Percentiles rank a stretch among this genome's conserved stretches.
Conservation (phyloP, 2,113 vertebrate species). For the Dicentrarchus labrax region DNA sequence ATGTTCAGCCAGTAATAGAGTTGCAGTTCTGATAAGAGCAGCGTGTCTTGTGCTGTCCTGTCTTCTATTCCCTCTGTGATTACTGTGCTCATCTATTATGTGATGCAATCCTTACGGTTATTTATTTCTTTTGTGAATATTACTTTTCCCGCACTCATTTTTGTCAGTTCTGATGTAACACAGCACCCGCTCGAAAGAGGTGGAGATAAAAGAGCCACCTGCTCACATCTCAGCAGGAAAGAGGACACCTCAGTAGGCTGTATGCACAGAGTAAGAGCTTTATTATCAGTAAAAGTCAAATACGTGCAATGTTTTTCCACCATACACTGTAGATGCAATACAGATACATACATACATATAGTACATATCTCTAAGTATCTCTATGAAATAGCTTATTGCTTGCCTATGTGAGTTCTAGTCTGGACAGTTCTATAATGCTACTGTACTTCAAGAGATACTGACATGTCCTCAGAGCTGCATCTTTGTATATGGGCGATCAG, state of each 20-base stretch:
- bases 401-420: background rate
- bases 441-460: slow-evolving; percentile 24
- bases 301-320: slow-evolving; percentile 7
- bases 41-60: background rate
- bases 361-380: too few species aligned
- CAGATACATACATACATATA: too few species aligned
- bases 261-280: slow-evolving; percentile 25
- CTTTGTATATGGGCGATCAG: slow-evolving; percentile 12
- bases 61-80: background rate
- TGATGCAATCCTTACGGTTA: background rate
- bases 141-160: background rate
- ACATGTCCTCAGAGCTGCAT: slow-evolving; percentile 32
- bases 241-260: slow-evolving; percentile 9
- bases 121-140: slow-evolving; percentile 31
- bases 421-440: background rate
- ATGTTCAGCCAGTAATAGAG: background rate
- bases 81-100: slow-evolving; percentile 8
- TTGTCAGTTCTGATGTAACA: slow-evolving; percentile 36
- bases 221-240: slow-evolving; percentile 35
- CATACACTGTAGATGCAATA: too few species aligned
- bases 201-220: slow-evolving; percentile 40
- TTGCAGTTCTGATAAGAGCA: slow-evolving; percentile 7
- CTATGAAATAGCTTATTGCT: too few species aligned
- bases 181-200: background rate
- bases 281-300: slow-evolving; percentile 24